Conservation (phyloP, 2,888 invertebrate species). For the Cerastoderma edule region DNA sequence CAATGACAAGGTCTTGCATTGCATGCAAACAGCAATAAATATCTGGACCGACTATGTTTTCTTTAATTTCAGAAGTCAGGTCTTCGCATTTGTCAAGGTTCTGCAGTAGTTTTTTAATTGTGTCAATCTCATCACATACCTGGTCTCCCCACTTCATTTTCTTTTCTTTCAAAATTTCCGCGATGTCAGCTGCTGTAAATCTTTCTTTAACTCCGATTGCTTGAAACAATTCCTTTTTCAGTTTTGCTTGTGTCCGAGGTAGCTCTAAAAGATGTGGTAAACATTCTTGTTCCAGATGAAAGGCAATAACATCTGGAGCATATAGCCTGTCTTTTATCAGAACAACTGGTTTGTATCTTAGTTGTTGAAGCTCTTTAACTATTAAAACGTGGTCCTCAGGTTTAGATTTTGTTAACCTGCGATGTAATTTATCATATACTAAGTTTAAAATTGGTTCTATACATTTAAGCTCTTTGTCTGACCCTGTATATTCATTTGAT, state of each 20-base stretch:
- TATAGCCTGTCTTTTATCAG: not conserved
- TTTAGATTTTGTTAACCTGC: no score
- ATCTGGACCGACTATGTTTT: slow-evolving; percentile 68
- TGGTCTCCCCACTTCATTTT: not conserved
- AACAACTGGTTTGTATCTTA: not conserved
- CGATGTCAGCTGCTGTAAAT: not conserved
- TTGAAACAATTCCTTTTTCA: slow-evolving; percentile 4
- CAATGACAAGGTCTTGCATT: slow-evolving; percentile 68
- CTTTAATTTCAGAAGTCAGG: slow-evolving; percentile 21
- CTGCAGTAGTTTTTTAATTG: slow-evolving; percentile 28
- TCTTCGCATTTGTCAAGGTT: slow-evolving; percentile 23
- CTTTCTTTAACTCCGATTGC: slow-evolving; percentile 18
- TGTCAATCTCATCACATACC: slow-evolving; percentile 18
- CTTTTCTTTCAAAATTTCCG: slow-evolving; percentile 20
- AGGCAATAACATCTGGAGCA: not conserved
- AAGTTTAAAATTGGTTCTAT: not conserved
- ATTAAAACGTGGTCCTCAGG: no score
- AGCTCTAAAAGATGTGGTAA: slow-evolving; percentile 14
- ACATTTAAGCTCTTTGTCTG: not conserved
- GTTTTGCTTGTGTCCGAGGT: not conserved
- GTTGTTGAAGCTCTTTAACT: no score
- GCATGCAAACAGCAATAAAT: slow-evolving; percentile 54
- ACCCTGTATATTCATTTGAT: slow-evolving; percentile 6
- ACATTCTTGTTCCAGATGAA: slow-evolving; percentile 19
- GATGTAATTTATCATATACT: not conserved